Evolutionary conservation across 2,797 vertebrate species (phyloP), one percentile per base, ranked within the genome.

Genomic region (Gymnoscopelus braueri): DNA sequence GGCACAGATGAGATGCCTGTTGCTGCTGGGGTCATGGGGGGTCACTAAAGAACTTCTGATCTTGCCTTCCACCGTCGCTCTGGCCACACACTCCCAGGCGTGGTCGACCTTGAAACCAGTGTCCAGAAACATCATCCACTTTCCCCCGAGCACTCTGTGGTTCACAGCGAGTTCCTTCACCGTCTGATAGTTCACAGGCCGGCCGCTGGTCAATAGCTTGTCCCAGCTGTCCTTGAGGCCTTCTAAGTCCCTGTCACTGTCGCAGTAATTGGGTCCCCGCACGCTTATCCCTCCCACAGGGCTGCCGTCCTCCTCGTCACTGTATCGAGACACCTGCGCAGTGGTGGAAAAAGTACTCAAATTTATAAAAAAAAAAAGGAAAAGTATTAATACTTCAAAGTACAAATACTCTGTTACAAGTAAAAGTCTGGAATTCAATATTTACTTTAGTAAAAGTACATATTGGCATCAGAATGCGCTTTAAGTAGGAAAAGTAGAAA

Each of bases 31-130:
- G 54, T 93, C 80, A 24, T 89, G 87, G 0, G 96, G 92, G 62
- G 95, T 98, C 71, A 96, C 96, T 81, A 66, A 4, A 0, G 71
- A 79, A n/a, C n/a, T n/a, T 19, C 19, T 1, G 52, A 97, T 93
- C 70, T 86, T 94, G 2, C 95, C 96, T 0, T 97, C 95, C 1
- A 95, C 77, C 10, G 88, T 83, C 0, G 96, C 95, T 48, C 93
- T 85, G 50, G 96, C 96, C 13, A 97, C 91, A 64, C 96, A 92
- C 74, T 93, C 91, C 96, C 96, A 98, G 7, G 96, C 95, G 0
- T 93, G 94, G 85, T 97, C 96, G 85, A 97, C 74, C 91, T 98
- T 98, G 84, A 97, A 97, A 61, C 96, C 96, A 0, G 93, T 81
- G 19, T 19, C 19, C 19, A 19, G 19, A 19, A 19, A 19, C 19